Evolutionary conservation across 1,140 invertebrate genomes (phyloP).

Genomic region (Antheraea pernyi): DNA sequence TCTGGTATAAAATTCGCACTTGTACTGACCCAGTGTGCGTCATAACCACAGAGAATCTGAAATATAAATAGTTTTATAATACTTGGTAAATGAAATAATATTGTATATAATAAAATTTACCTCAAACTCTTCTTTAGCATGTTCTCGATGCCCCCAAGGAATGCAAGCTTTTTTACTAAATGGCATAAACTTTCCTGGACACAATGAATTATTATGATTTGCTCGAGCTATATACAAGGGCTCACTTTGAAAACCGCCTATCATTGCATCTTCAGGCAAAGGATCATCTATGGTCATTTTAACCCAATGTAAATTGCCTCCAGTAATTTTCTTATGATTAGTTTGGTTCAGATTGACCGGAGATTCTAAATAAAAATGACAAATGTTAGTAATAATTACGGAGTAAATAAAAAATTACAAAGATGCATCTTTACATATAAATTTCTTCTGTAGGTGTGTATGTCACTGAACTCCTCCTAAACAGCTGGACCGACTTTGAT

Average conservation of each 20-base stretch:
- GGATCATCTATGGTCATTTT: conserved; percentile 11
- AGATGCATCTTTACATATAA: too few relatives aligned
- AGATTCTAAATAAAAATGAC: too few relatives aligned
- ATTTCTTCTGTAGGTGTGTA: too few relatives aligned
- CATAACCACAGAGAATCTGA: conserved; percentile 42
- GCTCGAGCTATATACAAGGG: conserved; percentile 82
- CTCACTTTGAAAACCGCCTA: conserved; percentile 83
- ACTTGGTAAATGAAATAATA: too few relatives aligned
- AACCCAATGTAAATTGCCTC: conserved; percentile 28
- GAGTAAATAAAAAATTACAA: too few relatives aligned
- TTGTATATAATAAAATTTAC: conserved; percentile 42
- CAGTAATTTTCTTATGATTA: not conserved
- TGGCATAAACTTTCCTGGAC: conserved; percentile 85
- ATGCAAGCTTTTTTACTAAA: conserved; percentile 83
- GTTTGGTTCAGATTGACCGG: too few relatives aligned
- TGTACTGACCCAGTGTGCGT: conserved; percentile 81
- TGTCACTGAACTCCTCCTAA: too few relatives aligned
- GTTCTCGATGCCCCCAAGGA: conserved; percentile 85
- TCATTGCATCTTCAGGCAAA: conserved; percentile 83
- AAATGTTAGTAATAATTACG: too few relatives aligned
- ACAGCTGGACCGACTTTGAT: too few relatives aligned
- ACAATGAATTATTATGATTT: conserved; percentile 80
- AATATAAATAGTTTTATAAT: conserved; percentile 17
- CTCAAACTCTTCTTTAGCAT: conserved; percentile 85
- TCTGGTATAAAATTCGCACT: conserved; percentile 82